Base-by-base conservation (phyloP, 2,113 vertebrate species). In the Epinephelus lanceolatus region DNA sequence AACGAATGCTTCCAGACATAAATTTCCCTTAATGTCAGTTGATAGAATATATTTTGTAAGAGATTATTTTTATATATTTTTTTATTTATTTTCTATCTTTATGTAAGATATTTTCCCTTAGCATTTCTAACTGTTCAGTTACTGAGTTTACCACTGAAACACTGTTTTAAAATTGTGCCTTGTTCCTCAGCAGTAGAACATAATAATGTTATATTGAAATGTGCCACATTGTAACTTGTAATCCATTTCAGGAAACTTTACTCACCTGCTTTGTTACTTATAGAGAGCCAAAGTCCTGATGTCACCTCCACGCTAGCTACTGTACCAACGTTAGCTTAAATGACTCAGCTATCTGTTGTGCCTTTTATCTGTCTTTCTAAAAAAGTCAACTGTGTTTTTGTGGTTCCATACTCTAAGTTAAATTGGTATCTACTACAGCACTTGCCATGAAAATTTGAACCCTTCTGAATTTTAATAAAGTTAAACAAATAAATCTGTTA, bases 41-140 rank as follows among this genome's bases (percentile, higher is more conserved):
- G 92, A 96, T 91, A 97, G 96, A 97, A 92, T 97, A 96, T 98
- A 97, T 98, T 99, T 98, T 97, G 94, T 97, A 96, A 98, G 93
- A 99, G 96, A 97, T 97, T 98, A 98, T 98, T 98, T 99, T 99
- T 99, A 96, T 98, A 98, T 97, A 95, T 97, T 68, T 45, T 97
- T 98, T 97, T 96, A 98, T 98, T 97, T 96, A 96, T 95, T 59
- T 92, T 86, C 75, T 79, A 11, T 96, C 91, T 95, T 89, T 95
- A 90, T 95, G 86, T 95, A 76, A 65, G 59, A 62, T 89, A 71
- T 69, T 78, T 80, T 27, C 70, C 75, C 71, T 71, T 42, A 85
- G 66, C n/a, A 65, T 88, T 78, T 89, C 60, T 71, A 62, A 63
- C 55, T 81, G 76, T 78, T 80, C 27, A 57, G 67, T 81, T 78